These are phyloP conservation scores for Rhagonycha lutea DNA, from an alignment of 2,888 invertebrate species.

Conservation along the genomic window DNA sequence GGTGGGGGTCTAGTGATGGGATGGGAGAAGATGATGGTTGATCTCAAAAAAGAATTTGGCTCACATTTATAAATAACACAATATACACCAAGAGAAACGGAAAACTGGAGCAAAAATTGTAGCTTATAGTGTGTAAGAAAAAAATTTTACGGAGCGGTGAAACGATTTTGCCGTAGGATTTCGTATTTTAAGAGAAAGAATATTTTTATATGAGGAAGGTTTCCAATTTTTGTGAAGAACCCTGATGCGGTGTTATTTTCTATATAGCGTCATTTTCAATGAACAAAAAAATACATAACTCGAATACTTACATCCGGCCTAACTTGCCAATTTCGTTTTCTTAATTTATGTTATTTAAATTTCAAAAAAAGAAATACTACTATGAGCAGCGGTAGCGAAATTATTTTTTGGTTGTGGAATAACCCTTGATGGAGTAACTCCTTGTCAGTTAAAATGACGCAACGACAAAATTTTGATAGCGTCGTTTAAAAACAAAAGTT, in stretches of 20 bases:
- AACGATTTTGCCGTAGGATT: neutral
- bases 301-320: neutral
- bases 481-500: neutral
- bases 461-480: neutral
- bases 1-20: neutral
- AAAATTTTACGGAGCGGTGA: neutral
- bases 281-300: neutral
- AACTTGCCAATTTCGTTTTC: neutral
- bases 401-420: neutral
- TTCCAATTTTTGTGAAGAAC: neutral
- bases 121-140: neutral
- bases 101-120: neutral
- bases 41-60: neutral
- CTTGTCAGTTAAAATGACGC: neutral
- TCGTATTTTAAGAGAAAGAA: neutral
- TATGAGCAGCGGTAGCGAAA: neutral
- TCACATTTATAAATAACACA: neutral
- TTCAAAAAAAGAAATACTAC: neutral
- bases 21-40: neutral
- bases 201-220: neutral
- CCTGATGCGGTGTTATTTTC: neutral
- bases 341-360: neutral
- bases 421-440: neutral
- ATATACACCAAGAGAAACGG: neutral
- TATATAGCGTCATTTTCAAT: neutral